phyloP scores from a whole-genome alignment of 1,140 invertebrate species.

The Chironomus striatipennis region DNA sequence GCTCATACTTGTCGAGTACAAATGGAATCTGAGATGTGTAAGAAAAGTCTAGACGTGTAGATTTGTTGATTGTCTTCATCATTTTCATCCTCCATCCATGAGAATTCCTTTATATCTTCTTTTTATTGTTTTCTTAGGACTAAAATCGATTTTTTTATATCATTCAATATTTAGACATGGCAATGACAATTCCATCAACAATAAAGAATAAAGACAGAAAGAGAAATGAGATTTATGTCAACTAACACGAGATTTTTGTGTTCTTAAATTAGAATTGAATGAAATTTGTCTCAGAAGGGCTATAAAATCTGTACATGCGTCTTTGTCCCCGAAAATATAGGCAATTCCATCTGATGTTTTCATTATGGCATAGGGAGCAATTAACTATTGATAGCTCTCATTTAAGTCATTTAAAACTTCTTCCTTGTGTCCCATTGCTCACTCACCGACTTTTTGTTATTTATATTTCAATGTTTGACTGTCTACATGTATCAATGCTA shows the following conservation, averaged over 20 bases:
- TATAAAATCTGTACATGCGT: not conserved
- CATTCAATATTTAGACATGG: not conserved
- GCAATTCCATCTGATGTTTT: constrained; percentile 12
- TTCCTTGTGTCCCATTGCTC: not conserved
- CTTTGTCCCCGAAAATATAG: not conserved
- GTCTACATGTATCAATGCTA: no score
- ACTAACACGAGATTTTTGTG: not conserved
- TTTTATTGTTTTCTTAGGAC: not conserved
- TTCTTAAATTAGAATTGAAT: constrained; percentile 23
- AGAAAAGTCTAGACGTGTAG: not conserved
- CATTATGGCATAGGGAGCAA: not conserved
- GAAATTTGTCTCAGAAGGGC: not conserved
- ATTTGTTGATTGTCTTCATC: constrained; percentile 1
- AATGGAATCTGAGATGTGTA: no score
- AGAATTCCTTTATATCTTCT: not conserved
- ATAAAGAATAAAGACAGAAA: not conserved
- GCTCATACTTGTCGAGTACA: no score
- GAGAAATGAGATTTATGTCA: not conserved
- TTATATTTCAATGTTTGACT: no score
- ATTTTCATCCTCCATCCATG: no score
- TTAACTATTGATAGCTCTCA: constrained; percentile 20
- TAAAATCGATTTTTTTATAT: not conserved
- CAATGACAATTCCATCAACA: not conserved
- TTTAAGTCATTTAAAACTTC: constrained; percentile 10
- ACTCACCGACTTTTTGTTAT: no score